phyloP scores from a whole-genome alignment of 2,113 vertebrate species.

The Indicator maculatus region DNA sequence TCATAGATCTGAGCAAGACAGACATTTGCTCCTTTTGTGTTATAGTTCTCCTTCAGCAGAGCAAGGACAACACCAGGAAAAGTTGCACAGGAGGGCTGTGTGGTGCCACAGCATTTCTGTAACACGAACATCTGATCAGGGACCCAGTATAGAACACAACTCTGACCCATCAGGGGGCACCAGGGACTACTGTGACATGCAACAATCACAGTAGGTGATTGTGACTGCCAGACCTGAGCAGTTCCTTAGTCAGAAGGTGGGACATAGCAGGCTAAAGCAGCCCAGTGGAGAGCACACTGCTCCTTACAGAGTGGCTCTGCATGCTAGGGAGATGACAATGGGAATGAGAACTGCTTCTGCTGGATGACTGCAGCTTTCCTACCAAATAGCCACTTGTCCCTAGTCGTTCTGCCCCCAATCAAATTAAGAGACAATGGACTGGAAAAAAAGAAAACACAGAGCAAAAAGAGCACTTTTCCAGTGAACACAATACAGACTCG shows the following conservation, averaged over 20 bases:
- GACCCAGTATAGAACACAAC: neutral
- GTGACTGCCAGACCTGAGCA: neutral
- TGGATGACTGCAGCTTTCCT: neutral
- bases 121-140: neutral
- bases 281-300: neutral
- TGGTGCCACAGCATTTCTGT: neutral
- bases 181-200: neutral
- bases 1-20: neutral
- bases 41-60: neutral
- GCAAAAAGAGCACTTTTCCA: neutral
- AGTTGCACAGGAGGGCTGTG: neutral
- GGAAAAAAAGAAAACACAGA: neutral
- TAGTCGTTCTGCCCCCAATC: neutral
- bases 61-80: neutral
- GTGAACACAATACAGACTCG: neutral
- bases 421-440: neutral
- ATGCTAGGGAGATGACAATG: accelerated
- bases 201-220: neutral
- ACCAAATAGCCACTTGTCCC: neutral
- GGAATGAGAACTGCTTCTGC: neutral
- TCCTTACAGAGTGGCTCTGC: accelerated
- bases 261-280: neutral
- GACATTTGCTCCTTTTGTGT: neutral
- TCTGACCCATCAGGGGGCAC: too few species aligned
- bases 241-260: neutral